Conservation (phyloP, 1,140 invertebrate species). For the Cyclina sinensis region DNA sequence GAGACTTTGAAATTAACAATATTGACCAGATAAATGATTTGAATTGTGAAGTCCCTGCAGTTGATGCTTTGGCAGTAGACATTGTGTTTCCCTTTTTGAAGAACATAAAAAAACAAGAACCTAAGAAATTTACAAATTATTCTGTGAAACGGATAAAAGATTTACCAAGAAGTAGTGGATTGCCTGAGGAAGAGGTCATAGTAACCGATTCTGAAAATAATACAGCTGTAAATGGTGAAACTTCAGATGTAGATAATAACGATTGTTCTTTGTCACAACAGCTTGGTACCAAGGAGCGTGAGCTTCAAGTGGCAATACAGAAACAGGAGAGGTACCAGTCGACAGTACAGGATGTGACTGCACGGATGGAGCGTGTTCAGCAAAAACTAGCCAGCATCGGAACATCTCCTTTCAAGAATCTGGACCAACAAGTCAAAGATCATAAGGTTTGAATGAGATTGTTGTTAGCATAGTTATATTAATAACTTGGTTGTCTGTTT, state of each 20-base stretch:
- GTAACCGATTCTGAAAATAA: slow-evolving; percentile 7
- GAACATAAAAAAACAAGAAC: background rate
- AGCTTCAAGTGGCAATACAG: slow-evolving; percentile 78
- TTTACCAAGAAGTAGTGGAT: slow-evolving; percentile 59
- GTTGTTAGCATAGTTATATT: too few relatives aligned
- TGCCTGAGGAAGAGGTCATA: background rate
- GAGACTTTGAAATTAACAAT: background rate
- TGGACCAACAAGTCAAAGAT: slow-evolving; percentile 76
- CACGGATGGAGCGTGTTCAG: slow-evolving; percentile 77
- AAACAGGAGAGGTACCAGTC: slow-evolving; percentile 81
- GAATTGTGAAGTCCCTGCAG: background rate
- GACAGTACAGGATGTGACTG: slow-evolving; percentile 80
- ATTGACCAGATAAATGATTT: background rate
- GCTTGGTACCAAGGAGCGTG: slow-evolving; percentile 79
- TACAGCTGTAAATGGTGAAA: slow-evolving; percentile 7
- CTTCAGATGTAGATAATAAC: slow-evolving; percentile 40
- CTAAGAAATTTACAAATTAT: slow-evolving; percentile 53
- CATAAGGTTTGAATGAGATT: slow-evolving; percentile 72
- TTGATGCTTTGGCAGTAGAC: background rate
- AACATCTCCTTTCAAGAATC: slow-evolving; percentile 69
- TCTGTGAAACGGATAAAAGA: slow-evolving; percentile 55
- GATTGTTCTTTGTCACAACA: slow-evolving; percentile 62
- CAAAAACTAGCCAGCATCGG: slow-evolving; percentile 66
- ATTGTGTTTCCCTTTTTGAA: slow-evolving; percentile 7
- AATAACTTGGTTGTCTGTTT: too few relatives aligned